phyloP scores from a whole-genome alignment of 2,797 vertebrate species.

The Leptodactylus fallax region DNA sequence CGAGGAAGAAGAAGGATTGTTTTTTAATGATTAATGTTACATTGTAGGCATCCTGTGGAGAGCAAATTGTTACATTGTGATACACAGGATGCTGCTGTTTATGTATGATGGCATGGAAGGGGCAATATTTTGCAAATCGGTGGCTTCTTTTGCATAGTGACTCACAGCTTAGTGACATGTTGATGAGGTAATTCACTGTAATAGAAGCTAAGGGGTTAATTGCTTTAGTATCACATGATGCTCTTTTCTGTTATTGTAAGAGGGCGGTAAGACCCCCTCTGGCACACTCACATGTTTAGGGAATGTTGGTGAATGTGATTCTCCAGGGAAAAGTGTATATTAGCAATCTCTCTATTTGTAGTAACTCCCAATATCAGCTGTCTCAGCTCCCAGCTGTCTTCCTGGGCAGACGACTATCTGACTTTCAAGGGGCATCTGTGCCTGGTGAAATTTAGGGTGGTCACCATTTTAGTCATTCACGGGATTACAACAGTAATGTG shows the following conservation, averaged over 20 bases:
- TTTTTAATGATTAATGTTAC: constrained; percentile 1
- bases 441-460: neutral
- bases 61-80: constrained; percentile 15
- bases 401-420: neutral
- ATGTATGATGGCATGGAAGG: neutral
- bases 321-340: constrained; percentile 12
- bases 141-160: neutral
- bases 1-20: neutral
- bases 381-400: constrained; percentile 50
- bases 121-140: neutral
- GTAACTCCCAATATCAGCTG: constrained; percentile 40
- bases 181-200: neutral
- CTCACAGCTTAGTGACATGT: neutral
- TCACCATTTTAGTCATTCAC: neutral
- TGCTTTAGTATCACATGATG: constrained; percentile 12
- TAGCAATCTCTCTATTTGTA: constrained; percentile 15
- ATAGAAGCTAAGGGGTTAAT: neutral
- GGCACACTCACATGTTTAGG: neutral
- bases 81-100: neutral
- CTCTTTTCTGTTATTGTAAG: neutral
- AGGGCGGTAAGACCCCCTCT: neutral
- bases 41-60: neutral
- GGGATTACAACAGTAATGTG: neutral
- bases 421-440: constrained; percentile 19
- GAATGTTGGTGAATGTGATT: constrained; percentile 13